Conservation (phyloP, 1,140 invertebrate genomes). For the Leptonema lineaticorne region DNA sequence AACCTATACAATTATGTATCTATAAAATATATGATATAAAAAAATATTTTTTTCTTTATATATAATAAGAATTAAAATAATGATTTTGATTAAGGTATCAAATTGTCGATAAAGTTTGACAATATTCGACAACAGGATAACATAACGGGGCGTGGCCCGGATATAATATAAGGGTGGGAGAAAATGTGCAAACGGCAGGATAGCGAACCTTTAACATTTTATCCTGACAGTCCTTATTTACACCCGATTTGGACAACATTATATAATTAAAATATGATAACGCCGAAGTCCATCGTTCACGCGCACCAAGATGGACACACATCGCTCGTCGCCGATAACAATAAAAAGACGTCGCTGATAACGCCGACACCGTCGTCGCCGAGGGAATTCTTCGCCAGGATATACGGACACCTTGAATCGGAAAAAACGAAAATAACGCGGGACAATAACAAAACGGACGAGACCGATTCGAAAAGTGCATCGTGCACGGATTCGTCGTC, state of each 20-base stretch:
- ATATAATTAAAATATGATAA: background rate
- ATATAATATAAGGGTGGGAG: slow-evolving; percentile 2
- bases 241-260: background rate
- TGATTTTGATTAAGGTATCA: too few species aligned
- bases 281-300: background rate
- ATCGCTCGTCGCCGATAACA: background rate
- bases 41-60: too few species aligned
- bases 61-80: too few species aligned
- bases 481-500: slow-evolving; percentile 46
- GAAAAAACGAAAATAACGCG: slow-evolving; percentile 37
- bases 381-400: slow-evolving; percentile 64
- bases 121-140: background rate
- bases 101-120: slow-evolving; percentile 4
- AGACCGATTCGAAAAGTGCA: background rate
- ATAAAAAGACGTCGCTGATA: slow-evolving; percentile 1
- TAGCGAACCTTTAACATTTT: background rate
- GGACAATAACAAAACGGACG: slow-evolving; percentile 24
- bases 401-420: slow-evolving; percentile 65
- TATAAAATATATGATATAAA: too few species aligned
- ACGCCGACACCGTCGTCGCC: slow-evolving; percentile 61
- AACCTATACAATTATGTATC: too few species aligned
- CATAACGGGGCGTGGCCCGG: background rate
- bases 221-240: background rate
- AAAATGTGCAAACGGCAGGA: background rate
- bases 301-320: background rate